A percentile compares a stretch with the other conserved stretches of the same genome.
Conservation (phyloP, 2,113 vertebrate genomes). For the Dunckerocampus dactyliophorus region DNA sequence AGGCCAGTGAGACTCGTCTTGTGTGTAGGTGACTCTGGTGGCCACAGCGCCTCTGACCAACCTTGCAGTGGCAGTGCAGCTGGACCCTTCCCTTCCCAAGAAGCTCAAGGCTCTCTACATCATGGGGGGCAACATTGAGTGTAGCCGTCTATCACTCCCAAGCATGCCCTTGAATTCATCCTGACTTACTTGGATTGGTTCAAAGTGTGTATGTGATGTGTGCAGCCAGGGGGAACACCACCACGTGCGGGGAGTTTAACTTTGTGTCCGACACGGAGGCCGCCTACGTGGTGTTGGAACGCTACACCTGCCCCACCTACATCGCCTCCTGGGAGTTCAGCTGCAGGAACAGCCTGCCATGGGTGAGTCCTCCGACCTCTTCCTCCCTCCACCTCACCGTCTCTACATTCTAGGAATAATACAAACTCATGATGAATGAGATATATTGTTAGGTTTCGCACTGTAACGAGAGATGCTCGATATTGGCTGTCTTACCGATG, state of each 20-base stretch:
- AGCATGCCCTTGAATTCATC: background rate
- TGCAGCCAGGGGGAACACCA: constrained; percentile 70
- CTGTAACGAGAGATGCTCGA: no score
- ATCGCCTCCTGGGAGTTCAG: constrained; percentile 77
- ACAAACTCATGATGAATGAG: no score
- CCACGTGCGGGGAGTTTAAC: constrained; percentile 72
- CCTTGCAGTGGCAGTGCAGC: constrained; percentile 68
- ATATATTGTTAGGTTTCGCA: no score
- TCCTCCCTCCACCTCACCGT: background rate
- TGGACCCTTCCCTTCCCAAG: constrained; percentile 64
- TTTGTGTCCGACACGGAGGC: constrained; percentile 75
- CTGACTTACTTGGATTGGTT: background rate
- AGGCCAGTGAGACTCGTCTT: background rate
- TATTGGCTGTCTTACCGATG: no score
- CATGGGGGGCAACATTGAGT: constrained; percentile 75
- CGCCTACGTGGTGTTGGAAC: constrained; percentile 70
- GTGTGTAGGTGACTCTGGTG: constrained; percentile 58
- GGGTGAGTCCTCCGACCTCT: constrained; percentile 54
- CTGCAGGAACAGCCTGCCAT: constrained; percentile 59
- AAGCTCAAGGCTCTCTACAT: constrained; percentile 71
- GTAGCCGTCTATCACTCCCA: constrained; percentile 20
- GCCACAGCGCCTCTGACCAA: constrained; percentile 66
- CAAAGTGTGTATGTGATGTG: background rate
- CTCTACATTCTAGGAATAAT: no score
- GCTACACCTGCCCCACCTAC: constrained; percentile 68